A percentile compares a stretch with the other conserved stretches of the same genome.
These are phyloP conservation scores for Iselma pallidipennis DNA, from an alignment of 2,888 invertebrate genomes.

Conservation along the genomic window DNA sequence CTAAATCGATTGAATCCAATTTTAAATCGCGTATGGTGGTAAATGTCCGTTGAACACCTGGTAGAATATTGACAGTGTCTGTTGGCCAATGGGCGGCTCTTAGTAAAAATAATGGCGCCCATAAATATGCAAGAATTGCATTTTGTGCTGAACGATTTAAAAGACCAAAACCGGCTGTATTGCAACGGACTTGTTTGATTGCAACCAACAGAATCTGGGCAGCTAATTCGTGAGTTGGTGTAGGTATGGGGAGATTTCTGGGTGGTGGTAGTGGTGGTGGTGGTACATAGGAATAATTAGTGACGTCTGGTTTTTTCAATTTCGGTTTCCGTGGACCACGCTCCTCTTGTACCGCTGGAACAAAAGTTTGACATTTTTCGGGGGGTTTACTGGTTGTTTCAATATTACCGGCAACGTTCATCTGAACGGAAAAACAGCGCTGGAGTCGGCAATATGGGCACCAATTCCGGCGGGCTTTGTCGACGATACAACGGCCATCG, in stretches of 20 bases:
- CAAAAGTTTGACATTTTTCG: background rate
- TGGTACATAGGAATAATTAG: constrained; percentile 2
- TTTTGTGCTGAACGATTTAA: constrained; percentile 60
- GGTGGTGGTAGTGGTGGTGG: constrained; percentile 5
- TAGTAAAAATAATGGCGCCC: constrained; percentile 64
- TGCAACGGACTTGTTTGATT: constrained; percentile 62
- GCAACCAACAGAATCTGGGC: constrained; percentile 64
- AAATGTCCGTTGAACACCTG: constrained; percentile 34
- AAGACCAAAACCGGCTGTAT: constrained; percentile 58
- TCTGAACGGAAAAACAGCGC: constrained; percentile 74
- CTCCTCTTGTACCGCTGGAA: constrained; percentile 80
- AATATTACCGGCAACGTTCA: constrained; percentile 72
- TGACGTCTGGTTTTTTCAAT: constrained; percentile 25
- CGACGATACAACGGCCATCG: constrained; percentile 73
- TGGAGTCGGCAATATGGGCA: constrained; percentile 82
- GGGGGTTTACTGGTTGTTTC: background rate
- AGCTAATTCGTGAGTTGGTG: constrained; percentile 60
- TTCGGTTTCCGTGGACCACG: constrained; percentile 71
- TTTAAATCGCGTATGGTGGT: constrained; percentile 37
- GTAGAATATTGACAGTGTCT: constrained; percentile 52
- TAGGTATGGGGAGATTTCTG: constrained; percentile 14
- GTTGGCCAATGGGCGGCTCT: constrained; percentile 63
- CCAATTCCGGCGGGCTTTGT: constrained; percentile 85
- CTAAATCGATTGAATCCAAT: constrained; percentile 41
- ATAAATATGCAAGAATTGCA: constrained; percentile 60